Percentiles rank a stretch among this genome's conserved stretches.
Evolutionary conservation across 2,113 vertebrate genomes (phyloP).

Genomic region (Leptosomus discolor): DNA sequence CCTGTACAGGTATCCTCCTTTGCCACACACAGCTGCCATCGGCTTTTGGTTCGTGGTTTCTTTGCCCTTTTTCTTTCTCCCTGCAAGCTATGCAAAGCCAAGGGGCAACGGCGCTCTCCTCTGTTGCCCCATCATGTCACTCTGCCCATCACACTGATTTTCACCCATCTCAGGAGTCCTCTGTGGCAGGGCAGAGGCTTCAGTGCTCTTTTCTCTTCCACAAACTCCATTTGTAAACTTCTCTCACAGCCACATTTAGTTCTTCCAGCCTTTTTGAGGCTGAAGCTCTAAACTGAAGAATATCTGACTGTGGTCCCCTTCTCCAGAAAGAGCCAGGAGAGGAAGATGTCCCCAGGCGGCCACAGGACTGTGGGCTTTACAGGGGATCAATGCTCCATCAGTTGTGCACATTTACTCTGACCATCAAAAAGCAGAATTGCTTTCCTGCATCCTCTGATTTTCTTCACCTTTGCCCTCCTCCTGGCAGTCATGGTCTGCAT

Average conservation of each 20-base stretch:
- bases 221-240: not conserved
- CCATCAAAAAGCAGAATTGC: not conserved
- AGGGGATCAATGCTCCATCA: not conserved
- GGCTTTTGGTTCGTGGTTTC: not conserved
- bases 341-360: not conserved
- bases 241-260: not conserved
- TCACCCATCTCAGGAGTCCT: not conserved
- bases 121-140: not conserved
- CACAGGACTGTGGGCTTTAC: not conserved
- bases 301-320: not conserved
- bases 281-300: not conserved
- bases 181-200: not conserved
- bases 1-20: not conserved
- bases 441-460: not conserved
- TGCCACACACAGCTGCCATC: rapidly evolving
- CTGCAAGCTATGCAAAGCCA: not conserved
- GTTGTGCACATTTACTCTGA: not conserved
- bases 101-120: not conserved
- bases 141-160: not conserved
- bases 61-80: not conserved
- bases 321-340: not conserved
- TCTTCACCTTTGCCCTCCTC: not conserved
- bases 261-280: not conserved
- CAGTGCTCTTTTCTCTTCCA: not conserved
- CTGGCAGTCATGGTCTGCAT: not conserved